Conservation (phyloP, 2,113 vertebrate genomes). For the Cochlearius cochlearius region DNA sequence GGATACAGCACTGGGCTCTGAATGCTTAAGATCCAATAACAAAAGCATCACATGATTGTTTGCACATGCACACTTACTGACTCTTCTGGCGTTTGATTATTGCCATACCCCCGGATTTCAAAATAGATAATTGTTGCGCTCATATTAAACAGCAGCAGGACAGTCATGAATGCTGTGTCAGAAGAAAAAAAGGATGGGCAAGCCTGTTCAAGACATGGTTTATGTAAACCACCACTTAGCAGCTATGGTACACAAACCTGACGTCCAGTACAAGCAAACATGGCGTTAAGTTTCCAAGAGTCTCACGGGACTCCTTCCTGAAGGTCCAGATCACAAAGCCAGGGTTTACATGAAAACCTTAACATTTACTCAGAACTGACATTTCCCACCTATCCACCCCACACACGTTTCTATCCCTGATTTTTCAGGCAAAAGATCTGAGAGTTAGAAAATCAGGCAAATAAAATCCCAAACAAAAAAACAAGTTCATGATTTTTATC, state of each 20-base stretch:
- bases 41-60: not conserved
- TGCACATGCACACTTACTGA: not conserved
- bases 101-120: not conserved
- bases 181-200: not conserved
- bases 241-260: not conserved
- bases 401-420: fast-evolving
- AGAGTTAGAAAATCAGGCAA: not conserved
- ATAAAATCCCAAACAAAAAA: not conserved
- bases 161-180: not conserved
- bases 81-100: not conserved
- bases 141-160: not conserved
- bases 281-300: not conserved
- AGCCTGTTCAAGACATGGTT: not conserved
- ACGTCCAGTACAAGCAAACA: not conserved
- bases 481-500: not conserved
- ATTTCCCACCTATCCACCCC: not conserved
- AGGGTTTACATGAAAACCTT: not conserved
- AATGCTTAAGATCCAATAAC: not conserved
- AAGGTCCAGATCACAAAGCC: not conserved
- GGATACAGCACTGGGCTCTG: not conserved
- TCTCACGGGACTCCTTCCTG: not conserved
- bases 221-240: not conserved
- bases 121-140: not conserved
- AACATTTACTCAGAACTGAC: not conserved
- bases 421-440: not conserved